phyloP scores from a whole-genome alignment of 2,888 invertebrate species.

The Lepidochitona cinerea region DNA sequence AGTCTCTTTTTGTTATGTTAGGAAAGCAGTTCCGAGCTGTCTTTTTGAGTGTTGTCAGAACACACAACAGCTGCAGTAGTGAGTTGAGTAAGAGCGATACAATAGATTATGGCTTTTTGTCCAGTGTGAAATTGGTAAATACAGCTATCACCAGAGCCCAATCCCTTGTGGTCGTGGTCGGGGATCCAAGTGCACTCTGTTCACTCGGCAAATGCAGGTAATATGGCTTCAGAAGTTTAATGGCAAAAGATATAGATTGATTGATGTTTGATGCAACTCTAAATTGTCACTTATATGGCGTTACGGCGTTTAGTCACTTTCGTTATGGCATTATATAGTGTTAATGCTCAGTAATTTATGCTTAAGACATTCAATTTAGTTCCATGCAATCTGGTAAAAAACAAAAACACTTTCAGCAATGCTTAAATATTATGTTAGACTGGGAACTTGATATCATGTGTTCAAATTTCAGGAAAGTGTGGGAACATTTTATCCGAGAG shows the following conservation, averaged over 20 bases:
- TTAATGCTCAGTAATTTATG: too few relatives aligned
- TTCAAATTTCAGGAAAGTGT: constrained; percentile 78
- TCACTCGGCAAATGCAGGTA: constrained; percentile 83
- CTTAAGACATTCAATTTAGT: too few relatives aligned
- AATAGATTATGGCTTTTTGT: constrained; percentile 82
- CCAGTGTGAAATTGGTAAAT: constrained; percentile 85
- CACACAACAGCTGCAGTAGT: constrained; percentile 79
- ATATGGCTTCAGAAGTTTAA: too few relatives aligned
- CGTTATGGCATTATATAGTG: too few relatives aligned
- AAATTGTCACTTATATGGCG: too few relatives aligned
- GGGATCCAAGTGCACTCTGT: constrained; percentile 86
- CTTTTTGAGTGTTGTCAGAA: constrained; percentile 84
- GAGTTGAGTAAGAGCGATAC: constrained; percentile 75
- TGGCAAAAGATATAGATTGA: too few relatives aligned
- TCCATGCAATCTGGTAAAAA: too few relatives aligned
- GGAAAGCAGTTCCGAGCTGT: constrained; percentile 88
- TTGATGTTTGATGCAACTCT: too few relatives aligned
- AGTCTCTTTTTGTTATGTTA: constrained; percentile 62
- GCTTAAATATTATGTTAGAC: too few relatives aligned
- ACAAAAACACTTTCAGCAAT: too few relatives aligned
- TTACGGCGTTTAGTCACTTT: too few relatives aligned
- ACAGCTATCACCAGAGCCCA: constrained; percentile 88
- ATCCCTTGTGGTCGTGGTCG: constrained; percentile 86
- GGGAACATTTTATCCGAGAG: constrained; percentile 84
- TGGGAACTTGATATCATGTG: too few relatives aligned